Evolutionary conservation across 2,113 vertebrate species (phyloP).

Genomic region (Cryptomyrus ogoouensis): DNA sequence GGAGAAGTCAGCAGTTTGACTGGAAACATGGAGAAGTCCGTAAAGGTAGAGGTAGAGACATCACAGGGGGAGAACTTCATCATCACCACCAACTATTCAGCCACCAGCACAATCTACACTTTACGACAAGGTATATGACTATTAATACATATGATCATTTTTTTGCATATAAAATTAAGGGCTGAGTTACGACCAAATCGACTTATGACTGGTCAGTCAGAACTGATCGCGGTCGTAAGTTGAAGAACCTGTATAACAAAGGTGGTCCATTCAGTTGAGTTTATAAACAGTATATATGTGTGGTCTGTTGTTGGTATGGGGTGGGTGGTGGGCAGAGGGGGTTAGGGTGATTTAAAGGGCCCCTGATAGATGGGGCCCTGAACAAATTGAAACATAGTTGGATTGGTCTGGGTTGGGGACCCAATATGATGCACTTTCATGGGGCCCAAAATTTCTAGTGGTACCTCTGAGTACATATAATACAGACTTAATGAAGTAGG

Average conservation of each 20-base stretch:
- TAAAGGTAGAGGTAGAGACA: conserved; percentile 77
- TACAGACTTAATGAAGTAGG: neutral
- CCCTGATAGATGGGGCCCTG: neutral
- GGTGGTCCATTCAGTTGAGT: neutral
- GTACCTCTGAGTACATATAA: neutral
- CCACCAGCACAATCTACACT: conserved; percentile 84
- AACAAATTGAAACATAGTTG: neutral
- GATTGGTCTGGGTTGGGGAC: neutral
- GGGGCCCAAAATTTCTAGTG: neutral
- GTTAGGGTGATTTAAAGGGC: neutral
- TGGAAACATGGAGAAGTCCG: conserved; percentile 82
- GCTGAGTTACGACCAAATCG: neutral
- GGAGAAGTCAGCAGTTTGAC: conserved; percentile 89
- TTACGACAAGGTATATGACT: conserved; percentile 77
- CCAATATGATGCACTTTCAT: neutral
- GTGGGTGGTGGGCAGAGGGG: neutral
- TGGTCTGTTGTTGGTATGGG: neutral
- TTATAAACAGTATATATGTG: neutral
- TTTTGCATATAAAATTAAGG: too few relatives aligned
- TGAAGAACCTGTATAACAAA: neutral
- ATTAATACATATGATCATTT: neutral
- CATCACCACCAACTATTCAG: conserved; percentile 86
- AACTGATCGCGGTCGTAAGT: too few relatives aligned
- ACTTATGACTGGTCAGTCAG: neutral
- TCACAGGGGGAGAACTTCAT: conserved; percentile 85